A percentile compares a stretch with the other conserved stretches of the same genome.
Conservation (phyloP, 2,888 invertebrate species). For the Melinaea menophilus region DNA sequence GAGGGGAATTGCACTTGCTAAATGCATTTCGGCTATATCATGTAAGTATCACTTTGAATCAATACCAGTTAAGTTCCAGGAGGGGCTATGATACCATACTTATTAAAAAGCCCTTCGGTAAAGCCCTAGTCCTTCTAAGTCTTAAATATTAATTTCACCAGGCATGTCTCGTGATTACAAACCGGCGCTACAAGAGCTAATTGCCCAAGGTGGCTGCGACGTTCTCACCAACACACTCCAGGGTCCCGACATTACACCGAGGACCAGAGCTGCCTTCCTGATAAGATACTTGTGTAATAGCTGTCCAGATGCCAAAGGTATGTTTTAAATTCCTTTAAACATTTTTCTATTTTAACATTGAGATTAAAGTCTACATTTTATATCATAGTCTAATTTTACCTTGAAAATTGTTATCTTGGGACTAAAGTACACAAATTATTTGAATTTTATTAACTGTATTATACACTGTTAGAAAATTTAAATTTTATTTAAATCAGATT, state of each 20-base stretch:
- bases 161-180: constrained; percentile 82
- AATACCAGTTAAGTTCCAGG: no score
- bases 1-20: constrained; percentile 77
- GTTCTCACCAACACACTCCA: constrained; percentile 79
- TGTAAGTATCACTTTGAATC: constrained; percentile 71
- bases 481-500: not conserved
- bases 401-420: not conserved
- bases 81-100: no score
- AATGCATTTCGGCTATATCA: constrained; percentile 88
- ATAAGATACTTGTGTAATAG: constrained; percentile 78
- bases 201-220: constrained; percentile 81
- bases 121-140: no score
- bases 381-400: not conserved
- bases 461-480: not conserved
- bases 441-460: not conserved
- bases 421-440: not conserved
- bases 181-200: constrained; percentile 79
- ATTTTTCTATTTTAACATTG: not conserved
- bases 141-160: constrained; percentile 38
- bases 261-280: constrained; percentile 86
- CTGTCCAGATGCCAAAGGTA: constrained; percentile 76
- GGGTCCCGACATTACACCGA: constrained; percentile 76
- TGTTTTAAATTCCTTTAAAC: not conserved
- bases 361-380: not conserved
- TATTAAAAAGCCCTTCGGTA: no score